Evolutionary conservation across 2,113 vertebrate species (phyloP).

Genomic region (Sinocyclocheilus grahami): DNA sequence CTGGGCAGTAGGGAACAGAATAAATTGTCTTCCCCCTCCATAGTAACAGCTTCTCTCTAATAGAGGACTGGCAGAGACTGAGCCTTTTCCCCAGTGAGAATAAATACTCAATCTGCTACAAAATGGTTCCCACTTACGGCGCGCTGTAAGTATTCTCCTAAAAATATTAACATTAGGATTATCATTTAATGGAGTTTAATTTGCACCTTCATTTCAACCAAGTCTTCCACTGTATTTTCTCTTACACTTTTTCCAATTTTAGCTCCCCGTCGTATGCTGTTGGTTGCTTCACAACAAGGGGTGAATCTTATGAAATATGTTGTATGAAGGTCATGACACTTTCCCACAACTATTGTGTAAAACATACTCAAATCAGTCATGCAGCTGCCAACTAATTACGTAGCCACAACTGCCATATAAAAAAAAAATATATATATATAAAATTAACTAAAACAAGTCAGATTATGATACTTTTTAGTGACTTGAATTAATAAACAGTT

Average conservation of each 20-base stretch:
- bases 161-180: conserved; percentile 57
- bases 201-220: conserved; percentile 20
- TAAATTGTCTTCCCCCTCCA: conserved; percentile 65
- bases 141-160: conserved; percentile 49
- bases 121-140: conserved; percentile 61
- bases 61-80: conserved; percentile 60
- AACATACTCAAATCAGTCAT: not conserved
- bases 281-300: conserved; percentile 17
- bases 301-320: not conserved
- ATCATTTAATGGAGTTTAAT: conserved; percentile 63
- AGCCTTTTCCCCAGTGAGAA: conserved; percentile 61
- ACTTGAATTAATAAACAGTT: not conserved
- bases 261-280: not conserved
- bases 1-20: conserved; percentile 52
- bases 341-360: too few species aligned
- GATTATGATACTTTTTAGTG: too few species aligned
- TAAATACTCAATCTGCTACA: conserved; percentile 68
- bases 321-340: too few species aligned
- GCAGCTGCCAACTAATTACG: not conserved
- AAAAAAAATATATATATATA: too few species aligned
- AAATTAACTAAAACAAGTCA: too few species aligned
- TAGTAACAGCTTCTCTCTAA: conserved; percentile 68
- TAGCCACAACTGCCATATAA: not conserved
- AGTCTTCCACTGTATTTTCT: conserved; percentile 10
- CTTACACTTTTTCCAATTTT: conserved; percentile 11